Evolutionary conservation across 1,140 invertebrate species (phyloP).

Genomic region (Venturia canescens): DNA sequence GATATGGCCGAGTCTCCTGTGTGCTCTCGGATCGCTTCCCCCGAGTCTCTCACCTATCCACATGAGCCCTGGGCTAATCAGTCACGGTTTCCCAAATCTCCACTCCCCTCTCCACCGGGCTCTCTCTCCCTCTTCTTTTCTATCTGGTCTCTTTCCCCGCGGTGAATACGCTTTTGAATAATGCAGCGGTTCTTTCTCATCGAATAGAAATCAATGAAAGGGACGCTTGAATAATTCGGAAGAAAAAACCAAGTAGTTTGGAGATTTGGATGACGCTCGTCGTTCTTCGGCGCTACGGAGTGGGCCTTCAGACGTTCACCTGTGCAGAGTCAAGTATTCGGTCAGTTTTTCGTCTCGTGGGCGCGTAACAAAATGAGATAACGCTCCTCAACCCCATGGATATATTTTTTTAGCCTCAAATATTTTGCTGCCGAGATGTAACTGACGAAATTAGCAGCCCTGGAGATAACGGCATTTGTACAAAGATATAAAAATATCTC

Average conservation of each 20-base stretch:
- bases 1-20: slow-evolving; percentile 10
- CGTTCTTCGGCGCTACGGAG: background rate
- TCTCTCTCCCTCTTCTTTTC: background rate
- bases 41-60: slow-evolving; percentile 23
- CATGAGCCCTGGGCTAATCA: slow-evolving; percentile 33
- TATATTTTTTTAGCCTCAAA: too few species aligned
- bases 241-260: background rate
- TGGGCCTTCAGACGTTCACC: background rate
- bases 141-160: background rate
- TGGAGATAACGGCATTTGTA: too few species aligned
- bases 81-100: slow-evolving; percentile 29
- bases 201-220: slow-evolving; percentile 3
- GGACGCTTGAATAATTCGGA: background rate
- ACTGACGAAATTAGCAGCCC: too few species aligned
- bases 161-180: slow-evolving; percentile 19
- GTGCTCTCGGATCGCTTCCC: slow-evolving; percentile 32
- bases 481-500: too few species aligned
- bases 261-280: background rate
- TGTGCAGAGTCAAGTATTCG: too few species aligned
- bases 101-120: background rate
- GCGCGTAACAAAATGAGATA: too few species aligned
- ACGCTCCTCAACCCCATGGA: too few species aligned
- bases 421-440: too few species aligned
- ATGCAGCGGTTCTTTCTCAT: slow-evolving; percentile 7
- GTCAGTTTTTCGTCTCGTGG: background rate